Evolutionary conservation across 1,140 invertebrate genomes (phyloP), one percentile per base, ranked within the genome.

Genomic region (Araneus ventricosus): DNA sequence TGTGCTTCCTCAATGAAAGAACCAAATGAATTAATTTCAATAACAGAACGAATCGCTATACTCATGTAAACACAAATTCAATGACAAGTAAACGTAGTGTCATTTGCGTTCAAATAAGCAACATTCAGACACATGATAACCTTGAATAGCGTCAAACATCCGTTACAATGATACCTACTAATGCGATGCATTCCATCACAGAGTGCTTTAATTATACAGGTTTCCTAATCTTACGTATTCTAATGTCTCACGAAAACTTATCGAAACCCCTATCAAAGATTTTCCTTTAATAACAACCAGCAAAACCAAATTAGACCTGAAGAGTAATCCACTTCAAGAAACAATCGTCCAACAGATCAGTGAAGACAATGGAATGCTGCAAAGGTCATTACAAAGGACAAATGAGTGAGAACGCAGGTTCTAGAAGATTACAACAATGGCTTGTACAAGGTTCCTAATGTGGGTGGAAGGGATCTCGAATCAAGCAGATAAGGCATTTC

Each of bases 381-480:
- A 27, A 57, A 84, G 82, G 82, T 84, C 82, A 75, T 75, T 75
- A 84, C 41, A 30, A 57, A 84, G 82, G 82, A 84, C 82, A 84
- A 84, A 84, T 84, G 82, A 57, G 24, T 45, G 82, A 57, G 41
- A 57, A 84, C 41, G 41, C 7, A 17, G 24, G 82, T 75, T 34
- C 70, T 27, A 34, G 70, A 34, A 37, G 70, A 75, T 75, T 34
- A 37, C 20, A 52, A 84, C 82, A 84, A 84, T 30, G 75, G 34
- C 75, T 6, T 22, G 30, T 39, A 80, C 30, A 34, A 80, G 82
- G 45, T 52, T 84, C 7, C 41, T 17, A 52, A 84, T 84, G 82
- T 84, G 82, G 82, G 82, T 84, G 82, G 82, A 30, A 84, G 14
- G 20, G 39, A 84, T 52, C 82, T 17, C 14, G 82, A 57, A 52